Evolutionary conservation across 2,888 invertebrate genomes (phyloP).

Genomic region (Mayetiola destructor): DNA sequence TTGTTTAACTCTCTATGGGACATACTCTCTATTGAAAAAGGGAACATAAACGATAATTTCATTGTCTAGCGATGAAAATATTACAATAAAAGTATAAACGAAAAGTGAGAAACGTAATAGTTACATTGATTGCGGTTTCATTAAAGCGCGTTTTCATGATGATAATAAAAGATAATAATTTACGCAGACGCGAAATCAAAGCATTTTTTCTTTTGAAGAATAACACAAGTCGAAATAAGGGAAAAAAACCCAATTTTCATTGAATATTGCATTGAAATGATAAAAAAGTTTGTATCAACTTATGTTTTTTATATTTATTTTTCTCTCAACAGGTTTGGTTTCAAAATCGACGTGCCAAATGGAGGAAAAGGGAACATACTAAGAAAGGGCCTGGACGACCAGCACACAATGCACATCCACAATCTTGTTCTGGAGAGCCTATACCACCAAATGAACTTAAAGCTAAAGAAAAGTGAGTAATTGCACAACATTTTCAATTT

Average conservation of each 20-base stretch:
- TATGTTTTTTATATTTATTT: not conserved
- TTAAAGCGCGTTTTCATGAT: too few species aligned
- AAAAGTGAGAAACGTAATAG: not conserved
- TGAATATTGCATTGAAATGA: too few species aligned
- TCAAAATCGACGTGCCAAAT: constrained; percentile 97
- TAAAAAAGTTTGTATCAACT: too few species aligned
- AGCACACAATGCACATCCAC: constrained; percentile 95
- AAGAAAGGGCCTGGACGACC: constrained; percentile 97
- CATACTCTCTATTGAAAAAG: constrained; percentile 1
- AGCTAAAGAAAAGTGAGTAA: constrained; percentile 58
- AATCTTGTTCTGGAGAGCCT: constrained; percentile 93
- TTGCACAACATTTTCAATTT: not conserved
- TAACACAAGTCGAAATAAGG: too few species aligned
- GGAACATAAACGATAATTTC: not conserved
- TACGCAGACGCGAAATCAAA: too few species aligned
- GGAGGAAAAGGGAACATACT: constrained; percentile 98
- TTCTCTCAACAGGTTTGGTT: constrained; percentile 37
- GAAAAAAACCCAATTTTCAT: too few species aligned
- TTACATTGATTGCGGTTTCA: too few species aligned
- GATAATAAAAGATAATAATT: too few species aligned
- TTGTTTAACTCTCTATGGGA: not conserved
- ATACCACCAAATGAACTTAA: constrained; percentile 82
- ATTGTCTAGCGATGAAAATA: not conserved
- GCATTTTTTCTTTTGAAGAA: too few species aligned
- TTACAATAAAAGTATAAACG: not conserved